Evolutionary conservation across 2,113 vertebrate species (phyloP).

Genomic region (Petaurus breviceps): DNA sequence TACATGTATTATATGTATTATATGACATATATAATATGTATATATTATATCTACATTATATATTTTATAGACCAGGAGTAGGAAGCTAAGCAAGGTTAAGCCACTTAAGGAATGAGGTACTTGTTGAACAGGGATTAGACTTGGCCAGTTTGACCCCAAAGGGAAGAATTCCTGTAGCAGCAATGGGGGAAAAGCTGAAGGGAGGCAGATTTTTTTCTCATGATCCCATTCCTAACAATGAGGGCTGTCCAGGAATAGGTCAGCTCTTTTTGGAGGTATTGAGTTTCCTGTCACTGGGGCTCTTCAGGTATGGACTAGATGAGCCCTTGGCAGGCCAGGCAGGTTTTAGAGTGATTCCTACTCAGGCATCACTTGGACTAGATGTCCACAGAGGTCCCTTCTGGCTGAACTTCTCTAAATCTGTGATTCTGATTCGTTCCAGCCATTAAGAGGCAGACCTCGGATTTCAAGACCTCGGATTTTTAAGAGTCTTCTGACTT

Average conservation of each 20-base stretch:
- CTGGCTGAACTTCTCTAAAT: not conserved
- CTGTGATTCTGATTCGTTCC: not conserved
- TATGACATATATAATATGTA: too few relatives aligned
- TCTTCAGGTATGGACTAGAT: not conserved
- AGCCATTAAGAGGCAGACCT: not conserved
- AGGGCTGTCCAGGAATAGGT: not conserved
- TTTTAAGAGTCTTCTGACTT: too few relatives aligned
- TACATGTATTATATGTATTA: too few relatives aligned
- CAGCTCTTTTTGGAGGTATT: not conserved
- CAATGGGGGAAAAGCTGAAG: not conserved
- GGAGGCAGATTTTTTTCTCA: not conserved
- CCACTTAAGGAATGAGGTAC: not conserved
- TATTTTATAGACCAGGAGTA: not conserved
- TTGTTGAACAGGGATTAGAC: not conserved
- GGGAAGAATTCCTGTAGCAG: not conserved
- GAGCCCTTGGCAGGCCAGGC: not conserved
- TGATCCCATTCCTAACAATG: not conserved
- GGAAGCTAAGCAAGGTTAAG: not conserved
- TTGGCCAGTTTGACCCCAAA: not conserved
- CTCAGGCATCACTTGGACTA: not conserved
- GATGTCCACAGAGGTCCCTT: not conserved
- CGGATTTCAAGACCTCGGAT: too few relatives aligned
- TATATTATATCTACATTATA: too few relatives aligned
- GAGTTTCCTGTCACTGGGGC: not conserved
- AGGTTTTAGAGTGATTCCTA: not conserved